These are phyloP conservation scores for Palythoa grandis DNA, from an alignment of 92 coral and sea anemone genomes.

Conservation along the genomic window DNA sequence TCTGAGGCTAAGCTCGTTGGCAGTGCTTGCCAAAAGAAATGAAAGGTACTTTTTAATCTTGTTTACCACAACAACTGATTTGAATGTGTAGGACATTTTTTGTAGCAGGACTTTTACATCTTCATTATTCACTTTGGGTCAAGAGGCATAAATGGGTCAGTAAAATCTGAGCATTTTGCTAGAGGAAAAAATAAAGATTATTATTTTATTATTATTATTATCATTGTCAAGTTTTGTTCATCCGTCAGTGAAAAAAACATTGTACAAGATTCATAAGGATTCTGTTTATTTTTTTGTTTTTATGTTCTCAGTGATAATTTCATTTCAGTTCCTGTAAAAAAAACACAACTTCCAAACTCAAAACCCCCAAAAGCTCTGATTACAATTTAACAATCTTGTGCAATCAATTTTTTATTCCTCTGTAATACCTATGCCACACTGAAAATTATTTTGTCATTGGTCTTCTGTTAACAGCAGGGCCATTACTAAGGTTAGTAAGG, in stretches of 20 bases:
- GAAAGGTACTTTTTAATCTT: neutral
- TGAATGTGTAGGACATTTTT: too few relatives aligned
- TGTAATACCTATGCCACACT: conserved; percentile 14
- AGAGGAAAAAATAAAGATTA: neutral
- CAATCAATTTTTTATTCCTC: neutral
- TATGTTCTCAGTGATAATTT: neutral
- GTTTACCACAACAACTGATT: neutral
- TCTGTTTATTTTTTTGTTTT: neutral
- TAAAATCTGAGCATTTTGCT: neutral
- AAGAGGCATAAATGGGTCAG: too few relatives aligned
- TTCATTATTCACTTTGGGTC: too few relatives aligned
- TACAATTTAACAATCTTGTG: neutral
- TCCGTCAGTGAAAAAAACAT: neutral
- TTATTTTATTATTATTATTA: too few relatives aligned
- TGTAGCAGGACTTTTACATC: too few relatives aligned
- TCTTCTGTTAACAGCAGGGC: neutral
- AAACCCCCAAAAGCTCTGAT: neutral
- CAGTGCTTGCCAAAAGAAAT: conserved; percentile 1
- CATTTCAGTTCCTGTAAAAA: neutral
- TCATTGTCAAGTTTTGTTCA: neutral
- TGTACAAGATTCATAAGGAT: neutral
- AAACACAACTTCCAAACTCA: neutral
- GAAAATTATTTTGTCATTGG: conserved; percentile 4
- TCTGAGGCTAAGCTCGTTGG: neutral
- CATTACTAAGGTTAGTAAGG: neutral